Base-by-base conservation (phyloP, 2,888 invertebrate species). In the Dilophus febrilis region DNA sequence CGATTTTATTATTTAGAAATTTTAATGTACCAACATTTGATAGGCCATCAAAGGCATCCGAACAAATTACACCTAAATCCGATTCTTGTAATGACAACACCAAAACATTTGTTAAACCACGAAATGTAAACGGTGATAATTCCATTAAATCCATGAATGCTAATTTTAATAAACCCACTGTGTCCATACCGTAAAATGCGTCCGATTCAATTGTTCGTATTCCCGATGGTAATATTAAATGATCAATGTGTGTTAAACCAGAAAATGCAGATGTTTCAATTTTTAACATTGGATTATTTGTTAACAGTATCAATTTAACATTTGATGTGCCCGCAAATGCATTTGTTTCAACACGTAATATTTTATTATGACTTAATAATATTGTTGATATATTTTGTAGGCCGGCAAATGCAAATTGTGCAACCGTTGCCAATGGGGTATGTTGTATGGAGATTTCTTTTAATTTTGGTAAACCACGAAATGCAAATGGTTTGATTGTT, bases 321-420 rank as follows among this genome's bases (percentile, higher is more conserved):
- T 80, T 81, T 43, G 82, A 81, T 8, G 90, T 84, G 35, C 87
- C 87, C 3, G 83, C 85, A 54, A 92, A 91, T 17, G 86, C 83
- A 56, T 82, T 81, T 6, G 77, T 76, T 52, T 74, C 74, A 42
- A 80, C 74, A 49, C 75, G 72, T 31, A 69, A 68, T 38, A 81
- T 80, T 52, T 73, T 72, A 56, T 81, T 81, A 58, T 80, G 72
- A 13, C 74, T 71, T 46, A 76, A 67, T 47, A 77, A 68, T 52
- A 77, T 76, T 40, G 71, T 74, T 46, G 77, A 76, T 30, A 91
- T 72, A 53, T 84, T 85, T 51, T 84, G 83, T 13, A 88, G 66
- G 2, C 82, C 80, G 32, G 85, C 80, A 55, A 94, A 86, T 12
- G 88, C 80, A 53, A 82, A 84, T 40, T 81, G 78, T 30, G 85